Percentiles rank a stretch among this genome's conserved stretches.
Evolutionary conservation across 2,797 vertebrate genomes (phyloP).

Genomic region (Diplodus puntazzo): DNA sequence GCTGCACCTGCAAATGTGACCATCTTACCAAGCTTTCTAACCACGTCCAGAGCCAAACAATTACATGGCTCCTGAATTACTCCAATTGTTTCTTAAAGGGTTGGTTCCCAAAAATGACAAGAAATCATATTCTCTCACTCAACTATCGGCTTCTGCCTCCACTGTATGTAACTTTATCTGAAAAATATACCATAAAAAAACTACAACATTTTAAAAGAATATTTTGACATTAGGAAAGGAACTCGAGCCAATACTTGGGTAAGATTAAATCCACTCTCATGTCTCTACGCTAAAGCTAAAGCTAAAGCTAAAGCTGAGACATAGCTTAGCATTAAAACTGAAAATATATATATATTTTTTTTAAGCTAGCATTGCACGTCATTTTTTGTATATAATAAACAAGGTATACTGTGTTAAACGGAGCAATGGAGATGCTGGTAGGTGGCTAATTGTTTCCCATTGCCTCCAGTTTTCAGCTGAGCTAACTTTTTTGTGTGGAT

Average conservation of each 20-base stretch:
- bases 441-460: neutral
- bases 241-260: too few species aligned
- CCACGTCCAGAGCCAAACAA: neutral
- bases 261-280: too few species aligned
- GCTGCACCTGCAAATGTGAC: slow-evolving; percentile 1
- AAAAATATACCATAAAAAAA: too few species aligned
- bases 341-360: too few species aligned
- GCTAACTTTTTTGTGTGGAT: neutral
- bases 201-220: too few species aligned
- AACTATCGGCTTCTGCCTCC: too few species aligned
- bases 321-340: too few species aligned
- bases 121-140: too few species aligned
- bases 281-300: neutral
- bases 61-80: neutral
- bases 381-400: neutral
- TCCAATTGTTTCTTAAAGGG: neutral
- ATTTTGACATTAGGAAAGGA: too few species aligned
- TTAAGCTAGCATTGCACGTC: too few species aligned
- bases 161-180: too few species aligned
- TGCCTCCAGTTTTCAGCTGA: neutral
- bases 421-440: neutral
- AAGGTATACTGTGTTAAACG: too few species aligned
- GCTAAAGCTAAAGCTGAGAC: neutral
- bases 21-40: neutral
- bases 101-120: neutral